Percentiles rank a stretch among this genome's conserved stretches.
These are phyloP conservation scores for Hydrotaea diabolus DNA, from an alignment of 2,888 invertebrate genomes.

Conservation along the genomic window DNA sequence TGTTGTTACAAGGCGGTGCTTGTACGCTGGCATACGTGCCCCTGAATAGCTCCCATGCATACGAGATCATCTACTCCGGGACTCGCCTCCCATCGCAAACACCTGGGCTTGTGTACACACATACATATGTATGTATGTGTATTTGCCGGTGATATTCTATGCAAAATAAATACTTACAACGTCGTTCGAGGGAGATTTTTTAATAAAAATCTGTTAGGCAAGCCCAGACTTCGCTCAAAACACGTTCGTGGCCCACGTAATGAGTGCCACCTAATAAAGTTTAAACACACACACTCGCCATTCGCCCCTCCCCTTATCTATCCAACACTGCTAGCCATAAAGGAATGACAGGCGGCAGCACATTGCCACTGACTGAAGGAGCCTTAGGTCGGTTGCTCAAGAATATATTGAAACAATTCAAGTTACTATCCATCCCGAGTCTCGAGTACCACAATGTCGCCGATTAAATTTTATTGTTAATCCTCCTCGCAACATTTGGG, in stretches of 20 bases:
- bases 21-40: conserved; percentile 47
- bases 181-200: conserved; percentile 17
- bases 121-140: too few species aligned
- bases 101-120: conserved; percentile 44
- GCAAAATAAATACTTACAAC: conserved; percentile 43
- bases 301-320: too few species aligned
- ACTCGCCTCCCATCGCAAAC: conserved; percentile 24
- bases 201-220: conserved; percentile 35
- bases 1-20: conserved; percentile 45
- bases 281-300: too few species aligned
- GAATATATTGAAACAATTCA: not conserved
- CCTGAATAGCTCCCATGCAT: conserved; percentile 46
- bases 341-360: too few species aligned
- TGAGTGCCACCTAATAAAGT: conserved; percentile 23
- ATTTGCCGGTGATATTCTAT: conserved; percentile 31
- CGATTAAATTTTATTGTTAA: conserved; percentile 10
- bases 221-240: conserved; percentile 29
- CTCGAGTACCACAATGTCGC: not conserved
- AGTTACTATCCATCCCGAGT: not conserved
- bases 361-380: too few species aligned
- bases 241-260: conserved; percentile 39
- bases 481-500: not conserved
- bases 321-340: too few species aligned
- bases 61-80: conserved; percentile 17
- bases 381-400: conserved; percentile 11